Conservation (phyloP, 1,140 invertebrate species). For the Hyles vespertilio region DNA sequence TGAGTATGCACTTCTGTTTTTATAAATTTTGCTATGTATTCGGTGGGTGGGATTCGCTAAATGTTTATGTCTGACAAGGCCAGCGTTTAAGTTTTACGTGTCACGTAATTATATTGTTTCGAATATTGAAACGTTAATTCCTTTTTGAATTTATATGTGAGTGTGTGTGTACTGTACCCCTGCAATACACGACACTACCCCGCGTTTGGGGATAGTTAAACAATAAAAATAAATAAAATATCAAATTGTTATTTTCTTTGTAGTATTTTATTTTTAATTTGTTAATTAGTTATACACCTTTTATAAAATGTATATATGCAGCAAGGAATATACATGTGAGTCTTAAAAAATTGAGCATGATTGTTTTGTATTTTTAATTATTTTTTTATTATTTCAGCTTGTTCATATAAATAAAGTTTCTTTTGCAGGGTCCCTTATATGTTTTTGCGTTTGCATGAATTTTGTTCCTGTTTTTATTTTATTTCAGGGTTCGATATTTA, state of each 20-base stretch:
- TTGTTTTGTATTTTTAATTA: constrained; percentile 12
- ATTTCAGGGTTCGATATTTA: too few species aligned
- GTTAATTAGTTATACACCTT: constrained; percentile 14
- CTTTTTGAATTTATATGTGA: constrained; percentile 70
- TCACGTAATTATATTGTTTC: constrained; percentile 52
- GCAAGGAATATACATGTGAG: constrained; percentile 50
- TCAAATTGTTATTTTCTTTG: constrained; percentile 23
- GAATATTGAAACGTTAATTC: constrained; percentile 63
- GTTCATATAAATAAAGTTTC: background rate
- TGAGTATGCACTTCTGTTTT: too few species aligned
- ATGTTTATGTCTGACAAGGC: too few species aligned
- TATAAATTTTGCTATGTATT: too few species aligned
- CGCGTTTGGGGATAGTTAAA: constrained; percentile 57
- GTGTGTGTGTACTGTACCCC: constrained; percentile 58
- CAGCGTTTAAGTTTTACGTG: background rate
- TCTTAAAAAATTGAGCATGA: constrained; percentile 16
- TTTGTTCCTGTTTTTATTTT: too few species aligned
- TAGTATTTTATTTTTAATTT: background rate
- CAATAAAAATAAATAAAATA: constrained; percentile 68
- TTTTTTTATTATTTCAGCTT: constrained; percentile 7
- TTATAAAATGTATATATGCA: constrained; percentile 25
- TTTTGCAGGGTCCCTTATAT: too few species aligned
- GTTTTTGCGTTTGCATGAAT: too few species aligned
- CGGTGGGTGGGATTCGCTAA: too few species aligned
- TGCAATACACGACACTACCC: constrained; percentile 52